phyloP scores from a whole-genome alignment of 2,888 invertebrate species.

The Phytoseiulus persimilis region DNA sequence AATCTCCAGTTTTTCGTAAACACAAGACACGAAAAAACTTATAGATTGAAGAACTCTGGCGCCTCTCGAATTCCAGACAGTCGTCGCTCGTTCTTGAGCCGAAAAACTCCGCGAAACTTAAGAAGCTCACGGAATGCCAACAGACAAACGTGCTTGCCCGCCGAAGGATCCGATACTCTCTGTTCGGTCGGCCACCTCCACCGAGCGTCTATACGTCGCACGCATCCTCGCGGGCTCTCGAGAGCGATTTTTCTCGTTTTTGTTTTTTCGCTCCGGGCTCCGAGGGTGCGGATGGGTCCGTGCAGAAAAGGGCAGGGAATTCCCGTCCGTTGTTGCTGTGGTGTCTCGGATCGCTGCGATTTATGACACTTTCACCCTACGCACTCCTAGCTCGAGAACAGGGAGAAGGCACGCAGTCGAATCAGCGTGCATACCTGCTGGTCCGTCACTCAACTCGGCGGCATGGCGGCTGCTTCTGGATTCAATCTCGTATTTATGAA shows the following conservation, averaged over 20 bases:
- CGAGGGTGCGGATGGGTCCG: background rate
- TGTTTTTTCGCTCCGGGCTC: background rate
- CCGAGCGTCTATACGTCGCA: background rate
- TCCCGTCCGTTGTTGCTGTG: background rate
- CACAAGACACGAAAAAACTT: background rate
- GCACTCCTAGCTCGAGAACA: background rate
- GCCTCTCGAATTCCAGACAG: conserved; percentile 5
- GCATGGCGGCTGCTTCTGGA: background rate
- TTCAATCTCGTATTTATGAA: background rate
- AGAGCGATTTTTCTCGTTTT: background rate
- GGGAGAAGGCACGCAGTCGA: background rate
- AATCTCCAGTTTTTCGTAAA: background rate
- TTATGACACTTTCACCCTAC: background rate
- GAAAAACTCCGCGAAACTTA: background rate
- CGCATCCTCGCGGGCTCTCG: background rate
- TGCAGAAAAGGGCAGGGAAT: background rate
- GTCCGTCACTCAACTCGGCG: background rate
- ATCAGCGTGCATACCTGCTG: background rate
- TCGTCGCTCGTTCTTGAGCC: background rate
- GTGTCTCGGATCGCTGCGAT: background rate
- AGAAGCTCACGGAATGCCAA: background rate
- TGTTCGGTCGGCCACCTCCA: background rate
- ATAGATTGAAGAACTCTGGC: background rate
- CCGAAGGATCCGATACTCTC: background rate
- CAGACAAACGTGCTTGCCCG: background rate